These are phyloP conservation scores for Epinephelus fuscoguttatus DNA, from an alignment of 2,113 vertebrate species.

Conservation along the genomic window DNA sequence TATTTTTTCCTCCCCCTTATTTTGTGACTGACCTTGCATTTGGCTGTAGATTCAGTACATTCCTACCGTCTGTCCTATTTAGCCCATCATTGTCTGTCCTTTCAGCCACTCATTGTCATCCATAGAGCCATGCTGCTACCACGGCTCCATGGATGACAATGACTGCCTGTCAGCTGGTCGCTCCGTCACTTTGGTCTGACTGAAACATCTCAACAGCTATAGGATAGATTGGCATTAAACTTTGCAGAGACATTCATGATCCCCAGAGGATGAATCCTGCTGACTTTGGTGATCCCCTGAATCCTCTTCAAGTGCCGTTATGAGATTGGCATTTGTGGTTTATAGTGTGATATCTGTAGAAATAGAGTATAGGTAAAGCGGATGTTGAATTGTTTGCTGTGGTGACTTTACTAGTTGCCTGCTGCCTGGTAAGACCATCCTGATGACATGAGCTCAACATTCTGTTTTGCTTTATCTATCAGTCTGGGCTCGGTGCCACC, in stretches of 20 bases:
- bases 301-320: not conserved
- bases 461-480: too few species aligned
- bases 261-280: not conserved
- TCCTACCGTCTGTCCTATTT: not conserved
- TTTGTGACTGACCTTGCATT: constrained; percentile 26
- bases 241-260: not conserved
- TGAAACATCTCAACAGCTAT: not conserved
- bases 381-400: too few species aligned
- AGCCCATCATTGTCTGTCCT: too few species aligned
- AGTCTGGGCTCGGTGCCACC: too few species aligned
- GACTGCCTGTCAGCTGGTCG: not conserved
- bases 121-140: too few species aligned
- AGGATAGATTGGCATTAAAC: not conserved
- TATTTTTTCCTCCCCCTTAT: not conserved
- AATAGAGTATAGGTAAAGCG: too few species aligned
- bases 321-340: not conserved
- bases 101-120: too few species aligned
- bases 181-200: not conserved
- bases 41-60: constrained; percentile 11
- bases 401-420: too few species aligned
- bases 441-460: too few species aligned
- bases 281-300: not conserved
- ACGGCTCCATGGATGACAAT: not conserved
- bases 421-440: too few species aligned
- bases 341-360: not conserved